Conservation (phyloP, 2,797 vertebrate species). For the Hoplostethus atlanticus region DNA sequence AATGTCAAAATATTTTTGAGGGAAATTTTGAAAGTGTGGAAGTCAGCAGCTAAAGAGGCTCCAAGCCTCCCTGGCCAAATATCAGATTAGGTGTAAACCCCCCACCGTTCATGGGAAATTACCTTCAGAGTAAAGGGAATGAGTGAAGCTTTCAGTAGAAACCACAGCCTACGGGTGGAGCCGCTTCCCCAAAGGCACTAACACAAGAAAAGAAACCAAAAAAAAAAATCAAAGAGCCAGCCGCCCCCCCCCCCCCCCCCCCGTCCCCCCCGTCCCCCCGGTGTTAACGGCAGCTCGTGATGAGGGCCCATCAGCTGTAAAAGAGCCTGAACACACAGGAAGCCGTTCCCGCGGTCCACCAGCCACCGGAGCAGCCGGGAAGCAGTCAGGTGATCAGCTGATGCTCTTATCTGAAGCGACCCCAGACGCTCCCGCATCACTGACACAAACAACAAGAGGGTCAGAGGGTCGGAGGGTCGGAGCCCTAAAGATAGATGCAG, state of each 20-base stretch:
- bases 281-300: slow-evolving; percentile 22
- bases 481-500: too few species aligned
- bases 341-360: slow-evolving; percentile 26
- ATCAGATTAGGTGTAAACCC: background rate
- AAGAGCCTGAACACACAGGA: slow-evolving; percentile 31
- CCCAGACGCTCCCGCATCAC: too few species aligned
- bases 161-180: background rate
- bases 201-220: background rate
- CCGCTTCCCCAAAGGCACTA: background rate
- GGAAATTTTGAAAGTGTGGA: background rate
- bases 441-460: too few species aligned
- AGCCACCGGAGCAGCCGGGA: background rate
- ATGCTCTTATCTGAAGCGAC: too few species aligned
- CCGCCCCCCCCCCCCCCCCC: background rate
- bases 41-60: background rate
- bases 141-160: background rate
- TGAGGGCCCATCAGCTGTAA: slow-evolving; percentile 19
- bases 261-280: background rate
- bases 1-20: background rate
- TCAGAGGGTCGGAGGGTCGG: too few species aligned
- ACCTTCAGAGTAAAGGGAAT: background rate
- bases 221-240: slow-evolving; percentile 9
- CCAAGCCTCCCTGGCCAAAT: background rate
- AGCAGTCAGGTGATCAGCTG: too few species aligned
- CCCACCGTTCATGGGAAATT: background rate